A percentile compares a stretch with the other conserved stretches of the same genome.
These are phyloP conservation scores for Ormyrus rosae DNA, from an alignment of 2,888 invertebrate genomes.

Conservation along the genomic window DNA sequence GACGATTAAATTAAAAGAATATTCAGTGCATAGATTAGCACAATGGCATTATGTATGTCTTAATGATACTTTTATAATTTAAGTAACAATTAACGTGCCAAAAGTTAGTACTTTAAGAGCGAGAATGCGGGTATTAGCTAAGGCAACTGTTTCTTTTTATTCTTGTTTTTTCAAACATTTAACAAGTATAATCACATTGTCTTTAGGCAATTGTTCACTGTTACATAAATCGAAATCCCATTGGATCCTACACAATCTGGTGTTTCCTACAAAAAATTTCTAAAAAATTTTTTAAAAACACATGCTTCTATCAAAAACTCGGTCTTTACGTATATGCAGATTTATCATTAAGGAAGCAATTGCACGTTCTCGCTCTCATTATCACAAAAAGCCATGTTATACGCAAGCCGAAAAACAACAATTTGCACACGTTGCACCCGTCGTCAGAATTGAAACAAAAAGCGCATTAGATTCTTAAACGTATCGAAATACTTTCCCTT, in stretches of 20 bases:
- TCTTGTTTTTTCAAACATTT: neutral
- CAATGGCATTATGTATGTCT: neutral
- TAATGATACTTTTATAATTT: neutral
- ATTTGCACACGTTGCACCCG: neutral
- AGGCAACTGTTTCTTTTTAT: slow-evolving; percentile 30
- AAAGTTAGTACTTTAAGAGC: slow-evolving; percentile 4
- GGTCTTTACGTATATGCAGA: neutral
- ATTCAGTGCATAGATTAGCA: neutral
- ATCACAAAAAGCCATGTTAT: slow-evolving; percentile 4
- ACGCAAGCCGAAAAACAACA: neutral
- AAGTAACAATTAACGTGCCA: slow-evolving; percentile 8
- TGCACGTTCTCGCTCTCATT: slow-evolving; percentile 12
- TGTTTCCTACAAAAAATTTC: neutral
- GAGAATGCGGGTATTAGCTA: slow-evolving; percentile 17
- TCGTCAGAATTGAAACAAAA: slow-evolving; percentile 6
- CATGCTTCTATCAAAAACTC: neutral
- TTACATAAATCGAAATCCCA: neutral
- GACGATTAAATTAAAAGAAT: neutral
- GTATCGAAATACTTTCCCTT: neutral
- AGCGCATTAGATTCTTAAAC: neutral
- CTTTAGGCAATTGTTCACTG: slow-evolving; percentile 18
- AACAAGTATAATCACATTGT: slow-evolving; percentile 16
- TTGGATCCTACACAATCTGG: neutral
- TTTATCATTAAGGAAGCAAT: neutral
- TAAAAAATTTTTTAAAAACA: neutral